phyloP scores from a whole-genome alignment of 2,888 invertebrate species.

The Caenorhabditis imperialis region DNA sequence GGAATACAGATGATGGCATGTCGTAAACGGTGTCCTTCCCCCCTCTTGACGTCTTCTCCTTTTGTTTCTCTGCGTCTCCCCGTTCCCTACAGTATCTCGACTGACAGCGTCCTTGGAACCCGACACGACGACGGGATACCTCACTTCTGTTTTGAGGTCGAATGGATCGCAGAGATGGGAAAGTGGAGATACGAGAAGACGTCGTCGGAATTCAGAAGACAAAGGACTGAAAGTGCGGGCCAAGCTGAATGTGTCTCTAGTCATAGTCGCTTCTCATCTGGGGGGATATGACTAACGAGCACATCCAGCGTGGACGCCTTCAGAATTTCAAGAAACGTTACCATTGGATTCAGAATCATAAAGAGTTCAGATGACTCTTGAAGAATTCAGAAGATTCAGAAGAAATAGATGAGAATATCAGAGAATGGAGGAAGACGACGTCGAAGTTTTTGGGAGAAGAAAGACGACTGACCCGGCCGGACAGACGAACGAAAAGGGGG shows the following conservation, averaged over 20 bases:
- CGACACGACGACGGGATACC: no score
- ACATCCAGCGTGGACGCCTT: slow-evolving; percentile 51
- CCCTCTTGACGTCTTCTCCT: background rate
- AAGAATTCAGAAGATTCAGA: slow-evolving; percentile 1
- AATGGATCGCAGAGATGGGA: no score
- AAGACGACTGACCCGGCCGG: background rate
- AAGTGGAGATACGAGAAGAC: slow-evolving; percentile 2
- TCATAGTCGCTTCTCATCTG: slow-evolving; percentile 38
- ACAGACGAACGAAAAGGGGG: background rate
- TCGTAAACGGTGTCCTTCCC: background rate
- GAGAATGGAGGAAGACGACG: slow-evolving; percentile 50
- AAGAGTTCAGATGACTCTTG: no score
- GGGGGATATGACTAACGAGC: slow-evolving; percentile 56
- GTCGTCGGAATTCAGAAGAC: slow-evolving; percentile 1
- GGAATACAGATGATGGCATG: no score
- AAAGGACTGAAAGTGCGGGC: slow-evolving; percentile 14
- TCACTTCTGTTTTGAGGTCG: no score
- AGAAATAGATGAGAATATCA: slow-evolving; percentile 9
- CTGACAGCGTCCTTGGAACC: background rate
- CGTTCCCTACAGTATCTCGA: background rate
- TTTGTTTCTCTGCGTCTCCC: background rate
- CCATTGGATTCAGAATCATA: slow-evolving; percentile 11
- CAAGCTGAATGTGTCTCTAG: slow-evolving; percentile 69
- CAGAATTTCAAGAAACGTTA: slow-evolving; percentile 26
- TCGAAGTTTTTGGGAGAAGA: slow-evolving; percentile 16